Conservation (phyloP, 2,113 vertebrate genomes). For the Sitta europaea region DNA sequence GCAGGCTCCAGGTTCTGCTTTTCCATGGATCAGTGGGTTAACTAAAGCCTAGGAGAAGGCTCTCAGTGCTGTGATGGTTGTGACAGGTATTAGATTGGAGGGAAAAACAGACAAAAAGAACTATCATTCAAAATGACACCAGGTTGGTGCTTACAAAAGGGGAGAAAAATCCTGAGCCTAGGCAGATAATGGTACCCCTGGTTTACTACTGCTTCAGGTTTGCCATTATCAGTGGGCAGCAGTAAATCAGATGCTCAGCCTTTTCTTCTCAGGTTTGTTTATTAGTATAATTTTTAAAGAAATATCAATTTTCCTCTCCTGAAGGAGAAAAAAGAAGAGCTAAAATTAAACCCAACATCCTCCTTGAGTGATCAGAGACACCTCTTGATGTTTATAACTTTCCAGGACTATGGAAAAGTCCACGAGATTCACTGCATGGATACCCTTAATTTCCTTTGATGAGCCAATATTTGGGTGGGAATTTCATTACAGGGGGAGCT, state of each 20-base stretch:
- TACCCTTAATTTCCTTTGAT: background rate
- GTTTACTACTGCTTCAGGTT: background rate
- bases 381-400: background rate
- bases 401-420: background rate
- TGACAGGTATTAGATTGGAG: slow-evolving; percentile 36
- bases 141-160: background rate
- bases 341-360: background rate
- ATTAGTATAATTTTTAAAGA: accelerated
- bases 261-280: background rate
- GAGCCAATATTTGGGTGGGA: background rate
- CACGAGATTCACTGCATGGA: background rate
- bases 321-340: background rate
- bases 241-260: background rate
- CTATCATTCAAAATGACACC: background rate
- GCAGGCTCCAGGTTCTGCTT: background rate
- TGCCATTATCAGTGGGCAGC: accelerated
- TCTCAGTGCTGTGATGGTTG: background rate
- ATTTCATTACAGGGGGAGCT: background rate
- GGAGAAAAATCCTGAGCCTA: background rate
- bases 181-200: background rate
- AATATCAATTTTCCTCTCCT: accelerated
- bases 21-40: slow-evolving; percentile 43
- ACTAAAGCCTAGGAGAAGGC: slow-evolving; percentile 5
- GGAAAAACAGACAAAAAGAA: background rate
- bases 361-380: background rate